phyloP scores from a whole-genome alignment of 2,888 invertebrate genomes.

The Nudaria mundana region DNA sequence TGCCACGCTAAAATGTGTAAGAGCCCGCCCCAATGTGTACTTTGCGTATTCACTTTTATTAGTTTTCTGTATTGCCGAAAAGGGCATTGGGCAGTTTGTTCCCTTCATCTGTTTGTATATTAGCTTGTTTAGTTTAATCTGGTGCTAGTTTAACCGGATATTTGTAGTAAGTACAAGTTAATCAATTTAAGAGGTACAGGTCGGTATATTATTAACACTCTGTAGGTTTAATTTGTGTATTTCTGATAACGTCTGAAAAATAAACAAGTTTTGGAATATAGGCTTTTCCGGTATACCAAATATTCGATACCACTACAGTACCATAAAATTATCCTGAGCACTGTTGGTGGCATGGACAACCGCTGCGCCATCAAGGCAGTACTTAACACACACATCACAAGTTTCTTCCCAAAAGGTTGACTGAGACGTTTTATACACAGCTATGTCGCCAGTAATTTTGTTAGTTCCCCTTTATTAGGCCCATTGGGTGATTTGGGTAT shows the following conservation, averaged over 20 bases:
- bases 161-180: neutral
- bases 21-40: slow-evolving; percentile 58
- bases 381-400: no score
- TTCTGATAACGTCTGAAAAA: neutral
- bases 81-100: slow-evolving; percentile 43
- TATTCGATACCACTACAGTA: no score
- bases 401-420: no score
- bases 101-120: slow-evolving; percentile 16
- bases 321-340: no score
- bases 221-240: neutral
- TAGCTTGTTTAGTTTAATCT: slow-evolving; percentile 25
- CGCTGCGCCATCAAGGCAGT: no score
- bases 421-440: no score
- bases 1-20: slow-evolving; percentile 66
- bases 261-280: no score
- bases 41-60: slow-evolving; percentile 66
- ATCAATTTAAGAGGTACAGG: neutral
- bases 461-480: no score
- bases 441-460: no score
- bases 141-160: slow-evolving; percentile 6
- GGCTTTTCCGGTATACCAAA: no score
- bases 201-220: neutral
- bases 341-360: no score
- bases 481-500: no score
- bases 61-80: slow-evolving; percentile 61